Percentiles rank a stretch among this genome's conserved stretches.
Conservation (phyloP, 2,797 vertebrate genomes). For the Morus bassanus region DNA sequence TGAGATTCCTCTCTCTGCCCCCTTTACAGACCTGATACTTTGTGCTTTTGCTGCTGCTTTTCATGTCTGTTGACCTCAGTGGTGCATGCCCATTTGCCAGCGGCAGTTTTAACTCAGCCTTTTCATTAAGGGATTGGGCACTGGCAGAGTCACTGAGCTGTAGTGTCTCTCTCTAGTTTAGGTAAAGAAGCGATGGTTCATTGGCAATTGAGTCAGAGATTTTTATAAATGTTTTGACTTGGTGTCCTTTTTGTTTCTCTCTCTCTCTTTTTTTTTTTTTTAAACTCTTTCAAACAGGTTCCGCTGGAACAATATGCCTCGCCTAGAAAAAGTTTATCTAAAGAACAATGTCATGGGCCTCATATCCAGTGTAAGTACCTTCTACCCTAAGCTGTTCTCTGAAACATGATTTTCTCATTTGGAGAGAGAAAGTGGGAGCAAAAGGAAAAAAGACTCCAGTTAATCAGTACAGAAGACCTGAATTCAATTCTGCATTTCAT, state of each 20-base stretch:
- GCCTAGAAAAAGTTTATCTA: conserved; percentile 88
- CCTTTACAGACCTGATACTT: conserved; percentile 1
- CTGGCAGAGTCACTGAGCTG: not conserved
- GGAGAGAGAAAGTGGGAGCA: not conserved
- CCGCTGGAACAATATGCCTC: conserved; percentile 93
- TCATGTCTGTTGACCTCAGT: not conserved
- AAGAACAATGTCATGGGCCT: conserved; percentile 95
- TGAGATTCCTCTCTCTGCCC: not conserved
- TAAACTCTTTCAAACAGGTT: conserved; percentile 76
- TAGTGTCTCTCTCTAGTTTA: not conserved
- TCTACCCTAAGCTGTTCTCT: not conserved
- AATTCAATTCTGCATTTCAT: not conserved
- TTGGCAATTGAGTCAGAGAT: not conserved
- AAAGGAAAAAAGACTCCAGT: not conserved
- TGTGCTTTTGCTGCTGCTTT: not conserved
- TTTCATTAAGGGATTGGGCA: not conserved
- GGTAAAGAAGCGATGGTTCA: not conserved
- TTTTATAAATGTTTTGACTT: not conserved
- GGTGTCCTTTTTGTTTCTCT: not conserved
- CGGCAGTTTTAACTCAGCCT: not conserved
- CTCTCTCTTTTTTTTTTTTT: not conserved
- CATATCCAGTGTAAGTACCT: conserved; percentile 83
- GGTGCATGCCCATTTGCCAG: not conserved
- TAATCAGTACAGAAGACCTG: not conserved
- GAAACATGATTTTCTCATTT: not conserved